These are phyloP conservation scores for Hesperia comma DNA, from an alignment of 2,888 invertebrate species.

Conservation along the genomic window DNA sequence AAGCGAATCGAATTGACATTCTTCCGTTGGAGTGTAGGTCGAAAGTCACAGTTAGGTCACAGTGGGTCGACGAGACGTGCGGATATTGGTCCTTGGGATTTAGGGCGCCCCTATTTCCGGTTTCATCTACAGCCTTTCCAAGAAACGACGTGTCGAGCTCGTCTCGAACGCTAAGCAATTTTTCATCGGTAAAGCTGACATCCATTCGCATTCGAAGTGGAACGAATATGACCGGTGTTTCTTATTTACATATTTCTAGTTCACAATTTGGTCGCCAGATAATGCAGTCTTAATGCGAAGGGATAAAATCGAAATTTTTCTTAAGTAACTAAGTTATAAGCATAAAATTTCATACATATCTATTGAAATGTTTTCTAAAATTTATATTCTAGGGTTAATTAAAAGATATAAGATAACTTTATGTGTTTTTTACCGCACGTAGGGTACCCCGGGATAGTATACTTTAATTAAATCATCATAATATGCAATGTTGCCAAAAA, in stretches of 20 bases:
- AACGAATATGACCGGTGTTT: background rate
- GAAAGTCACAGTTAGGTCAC: background rate
- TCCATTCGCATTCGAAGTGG: background rate
- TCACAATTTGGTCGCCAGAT: background rate
- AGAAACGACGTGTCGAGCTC: background rate
- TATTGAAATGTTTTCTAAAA: too few relatives aligned
- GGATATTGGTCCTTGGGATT: constrained; percentile 2
- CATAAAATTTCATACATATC: too few relatives aligned
- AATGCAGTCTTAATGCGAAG: too few relatives aligned
- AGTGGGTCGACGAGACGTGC: background rate
- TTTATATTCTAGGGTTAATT: too few relatives aligned
- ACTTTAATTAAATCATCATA: too few relatives aligned
- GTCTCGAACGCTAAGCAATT: background rate
- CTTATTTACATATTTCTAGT: background rate
- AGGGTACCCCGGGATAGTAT: too few relatives aligned
- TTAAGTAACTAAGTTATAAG: too few relatives aligned
- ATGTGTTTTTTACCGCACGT: too few relatives aligned
- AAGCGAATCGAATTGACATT: background rate
- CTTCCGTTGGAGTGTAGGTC: background rate
- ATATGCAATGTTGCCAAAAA: too few relatives aligned
- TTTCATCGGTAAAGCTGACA: background rate
- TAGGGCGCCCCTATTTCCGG: constrained; percentile 10
- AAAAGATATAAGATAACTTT: too few relatives aligned
- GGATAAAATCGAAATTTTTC: too few relatives aligned
- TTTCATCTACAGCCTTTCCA: background rate